Evolutionary conservation across 2,113 vertebrate genomes (phyloP), one percentile per base, ranked within the genome.

Genomic region (Oryzias melastigma): DNA sequence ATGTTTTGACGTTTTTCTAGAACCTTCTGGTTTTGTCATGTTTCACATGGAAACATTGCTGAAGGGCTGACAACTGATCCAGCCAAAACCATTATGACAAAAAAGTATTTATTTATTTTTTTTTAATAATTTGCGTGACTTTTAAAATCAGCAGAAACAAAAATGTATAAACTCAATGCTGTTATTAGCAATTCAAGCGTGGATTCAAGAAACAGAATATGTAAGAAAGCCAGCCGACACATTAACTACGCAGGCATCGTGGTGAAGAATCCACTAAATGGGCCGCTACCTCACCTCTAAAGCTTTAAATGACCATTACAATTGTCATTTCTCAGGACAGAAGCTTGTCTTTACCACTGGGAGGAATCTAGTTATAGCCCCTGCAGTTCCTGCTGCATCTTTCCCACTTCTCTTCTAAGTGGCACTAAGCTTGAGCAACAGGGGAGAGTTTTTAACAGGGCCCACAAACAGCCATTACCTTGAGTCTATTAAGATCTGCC

Each of bases 401-500:
- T 65, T 84, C 84, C 74, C 79, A 74, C 81, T 61, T 63, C 68
- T 77, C 67, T 81, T 79, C 71, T 85, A 79, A 83, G 81, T 84
- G 87, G 85, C 85, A 83, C 79, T 85, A 86, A 87, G 77, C 84
- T 77, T 68, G 63, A 71, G 77, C 81, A 83, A 78, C 87, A 73
- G 68, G 84, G 85, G 82, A 82, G 62, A 46, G 29, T 70, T 84
- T 85, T 85, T 83, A 80, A 83, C 74, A 56, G 78, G 74, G 65
- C 65, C 70, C 68, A 71, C 25, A 51, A 77, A 84, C 84, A 81
- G 69, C 78, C 81, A 79, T 83, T 78, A 85, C 83, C 81, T 78
- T 53, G 69, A 80, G 82, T 78, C 81, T 87, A 82, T 88, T 78
- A 90, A 87, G 85, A 79, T 71, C 76, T 70, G 86, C 85, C 83